Percentiles rank a stretch among this genome's conserved stretches.
Conservation (phyloP, 2,797 vertebrate genomes). For the Huso huso region DNA sequence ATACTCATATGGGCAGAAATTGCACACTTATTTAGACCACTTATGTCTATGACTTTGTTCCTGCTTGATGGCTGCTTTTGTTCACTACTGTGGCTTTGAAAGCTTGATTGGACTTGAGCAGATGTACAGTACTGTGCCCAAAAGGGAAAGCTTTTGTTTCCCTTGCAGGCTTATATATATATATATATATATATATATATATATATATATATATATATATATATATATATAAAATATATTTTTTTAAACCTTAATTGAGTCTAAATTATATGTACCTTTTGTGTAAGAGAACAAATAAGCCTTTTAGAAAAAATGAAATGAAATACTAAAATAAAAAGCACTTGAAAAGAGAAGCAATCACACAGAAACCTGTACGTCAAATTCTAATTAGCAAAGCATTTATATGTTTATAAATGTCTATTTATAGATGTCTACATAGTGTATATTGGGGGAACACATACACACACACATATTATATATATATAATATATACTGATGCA, state of each 20-base stretch:
- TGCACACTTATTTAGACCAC: conserved; percentile 99
- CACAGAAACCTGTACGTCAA: no score
- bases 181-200: no score
- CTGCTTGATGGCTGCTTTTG: conserved; percentile 95
- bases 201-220: no score
- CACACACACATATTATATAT: no score
- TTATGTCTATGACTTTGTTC: conserved; percentile 96
- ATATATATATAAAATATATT: conserved; percentile 29
- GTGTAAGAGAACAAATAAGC: conserved; percentile 54
- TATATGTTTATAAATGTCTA: no score
- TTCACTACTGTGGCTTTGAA: conserved; percentile 78
- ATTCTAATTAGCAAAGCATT: no score
- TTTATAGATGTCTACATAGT: no score
- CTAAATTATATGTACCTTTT: conserved; percentile 57
- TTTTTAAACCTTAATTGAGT: conserved; percentile 61
- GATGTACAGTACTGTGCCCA: conserved; percentile 71
- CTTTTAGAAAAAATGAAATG: conserved; percentile 42
- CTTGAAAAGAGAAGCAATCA: no score
- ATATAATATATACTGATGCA: no score
- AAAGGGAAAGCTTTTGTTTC: conserved; percentile 62
- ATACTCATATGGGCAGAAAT: conserved; percentile 99
- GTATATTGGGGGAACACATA: no score
- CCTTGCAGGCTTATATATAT: conserved; percentile 23
- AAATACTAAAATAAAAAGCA: conserved; percentile 1
- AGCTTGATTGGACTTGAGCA: conserved; percentile 83